Evolutionary conservation across 2,888 invertebrate species (phyloP).

Genomic region (Proisotoma minuta): DNA sequence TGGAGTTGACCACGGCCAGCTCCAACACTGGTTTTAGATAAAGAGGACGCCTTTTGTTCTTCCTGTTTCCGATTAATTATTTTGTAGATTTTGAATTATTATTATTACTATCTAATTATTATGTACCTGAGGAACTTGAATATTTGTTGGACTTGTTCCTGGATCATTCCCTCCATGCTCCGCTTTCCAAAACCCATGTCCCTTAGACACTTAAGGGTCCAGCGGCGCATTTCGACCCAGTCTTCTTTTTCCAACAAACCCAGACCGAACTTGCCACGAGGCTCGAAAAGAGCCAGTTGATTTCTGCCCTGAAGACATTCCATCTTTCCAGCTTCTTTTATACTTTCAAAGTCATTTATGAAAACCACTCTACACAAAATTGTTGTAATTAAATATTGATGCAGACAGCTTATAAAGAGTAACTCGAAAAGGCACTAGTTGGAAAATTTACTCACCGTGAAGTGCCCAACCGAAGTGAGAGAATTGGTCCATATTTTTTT

Average conservation of each 20-base stretch:
- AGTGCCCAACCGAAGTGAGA: slow-evolving; percentile 36
- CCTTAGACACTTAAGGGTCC: slow-evolving; percentile 33
- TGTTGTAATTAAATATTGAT: too few species aligned
- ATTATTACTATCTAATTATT: too few species aligned
- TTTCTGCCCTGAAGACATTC: slow-evolving; percentile 39
- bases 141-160: slow-evolving; percentile 36
- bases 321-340: slow-evolving; percentile 37
- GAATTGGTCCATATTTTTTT: slow-evolving; percentile 39
- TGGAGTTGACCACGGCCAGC: slow-evolving; percentile 37
- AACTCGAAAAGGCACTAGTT: too few species aligned
- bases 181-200: slow-evolving; percentile 42
- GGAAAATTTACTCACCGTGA: slow-evolving; percentile 34
- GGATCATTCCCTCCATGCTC: slow-evolving; percentile 40
- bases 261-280: slow-evolving; percentile 28
- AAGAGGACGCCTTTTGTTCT: slow-evolving; percentile 26
- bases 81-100: not conserved
- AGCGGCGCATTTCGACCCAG: slow-evolving; percentile 40
- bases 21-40: slow-evolving; percentile 40
- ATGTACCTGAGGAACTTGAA: slow-evolving; percentile 30
- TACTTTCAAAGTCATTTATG: slow-evolving; percentile 35
- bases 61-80: not conserved
- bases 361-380: slow-evolving; percentile 41
- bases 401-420: too few species aligned
- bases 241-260: slow-evolving; percentile 39
- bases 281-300: slow-evolving; percentile 33